These are phyloP conservation scores for Aplysina aerophoba DNA, from an alignment of 37 sponge, comb jelly and placozoan genomes.

Conservation along the genomic window DNA sequence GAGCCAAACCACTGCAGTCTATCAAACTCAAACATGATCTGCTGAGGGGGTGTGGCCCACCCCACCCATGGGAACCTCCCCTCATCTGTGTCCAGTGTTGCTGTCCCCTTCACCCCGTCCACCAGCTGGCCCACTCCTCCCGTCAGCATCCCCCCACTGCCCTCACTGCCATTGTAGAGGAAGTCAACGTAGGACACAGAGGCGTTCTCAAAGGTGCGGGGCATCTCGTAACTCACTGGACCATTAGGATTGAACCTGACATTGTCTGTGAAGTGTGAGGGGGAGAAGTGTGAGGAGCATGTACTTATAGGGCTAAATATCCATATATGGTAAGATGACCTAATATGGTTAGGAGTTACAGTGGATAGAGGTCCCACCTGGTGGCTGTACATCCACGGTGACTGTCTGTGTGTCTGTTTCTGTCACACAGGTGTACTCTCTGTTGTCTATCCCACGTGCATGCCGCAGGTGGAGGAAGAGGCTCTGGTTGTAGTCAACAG, in stretches of 20 bases:
- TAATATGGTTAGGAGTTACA: background rate
- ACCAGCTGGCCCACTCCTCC: conserved; percentile 25
- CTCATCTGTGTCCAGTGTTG: background rate
- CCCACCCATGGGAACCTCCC: conserved; percentile 16
- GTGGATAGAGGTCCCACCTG: background rate
- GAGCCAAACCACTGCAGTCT: background rate
- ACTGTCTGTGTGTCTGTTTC: background rate
- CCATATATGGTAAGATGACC: no score
- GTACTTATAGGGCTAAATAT: no score
- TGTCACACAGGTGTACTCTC: background rate
- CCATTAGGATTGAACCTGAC: background rate
- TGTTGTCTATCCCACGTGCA: background rate
- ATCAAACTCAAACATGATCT: conserved; percentile 1
- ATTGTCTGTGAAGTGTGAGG: background rate
- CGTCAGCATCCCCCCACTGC: background rate
- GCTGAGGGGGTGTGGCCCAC: background rate
- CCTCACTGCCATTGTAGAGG: background rate
- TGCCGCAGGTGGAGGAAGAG: background rate
- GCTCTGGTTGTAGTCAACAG: background rate
- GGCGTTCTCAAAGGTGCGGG: background rate
- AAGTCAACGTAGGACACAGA: background rate
- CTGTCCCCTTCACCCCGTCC: background rate
- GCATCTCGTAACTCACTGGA: background rate
- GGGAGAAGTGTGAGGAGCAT: no score
- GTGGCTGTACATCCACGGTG: background rate